Base-by-base conservation (phyloP, 2,888 invertebrate genomes). In the Cosmia trapezina region DNA sequence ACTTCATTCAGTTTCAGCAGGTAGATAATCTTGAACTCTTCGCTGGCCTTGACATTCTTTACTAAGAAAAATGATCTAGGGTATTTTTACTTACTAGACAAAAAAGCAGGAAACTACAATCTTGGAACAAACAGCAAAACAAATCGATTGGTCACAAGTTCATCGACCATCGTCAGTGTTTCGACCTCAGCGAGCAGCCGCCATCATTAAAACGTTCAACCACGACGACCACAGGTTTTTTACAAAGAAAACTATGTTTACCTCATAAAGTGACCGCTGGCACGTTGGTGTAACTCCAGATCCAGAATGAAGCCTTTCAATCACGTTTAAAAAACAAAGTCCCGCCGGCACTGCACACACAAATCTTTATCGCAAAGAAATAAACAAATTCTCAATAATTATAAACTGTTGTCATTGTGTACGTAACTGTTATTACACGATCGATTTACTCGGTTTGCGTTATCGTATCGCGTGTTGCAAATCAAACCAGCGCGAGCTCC, bases 251-350 rank as follows among this genome's bases (percentile, higher is more conserved):
- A 60, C 60, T 45, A 67, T 76, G 66, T 84, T 90, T 93, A 96
- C 98, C 97, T 97, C 96, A 97, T 97, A 91, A 97, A 97, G 97
- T 97, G 97, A 96, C 97, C 97, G 96, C 97, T 97, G 96, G 97
- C 97, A 96, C 97, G 97, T 96, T 97, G 97, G 90, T 97, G 97
- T 92, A 97, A 97, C 88, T 98, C 97, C 96, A 97, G 97, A 97
- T 98, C 97, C 97, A 97, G 97, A 96, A 94, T 97, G 97, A 91
- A 89, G 96, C 96, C 94, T 97, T 97, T 49, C 64, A 84, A 90
- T 85, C 89, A 88, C 86, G 78, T 82, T 12, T 70, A 80, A 72
- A 87, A 87, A 88, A 90, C 87, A 83, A 81, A 83, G 89, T 90
- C 89, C 90, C 90, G 83, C 89, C 89, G 91, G 81, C 91, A 90